These are phyloP conservation scores for Sciurus vulgaris DNA, from an alignment of 2,797 vertebrate species.

Conservation along the genomic window DNA sequence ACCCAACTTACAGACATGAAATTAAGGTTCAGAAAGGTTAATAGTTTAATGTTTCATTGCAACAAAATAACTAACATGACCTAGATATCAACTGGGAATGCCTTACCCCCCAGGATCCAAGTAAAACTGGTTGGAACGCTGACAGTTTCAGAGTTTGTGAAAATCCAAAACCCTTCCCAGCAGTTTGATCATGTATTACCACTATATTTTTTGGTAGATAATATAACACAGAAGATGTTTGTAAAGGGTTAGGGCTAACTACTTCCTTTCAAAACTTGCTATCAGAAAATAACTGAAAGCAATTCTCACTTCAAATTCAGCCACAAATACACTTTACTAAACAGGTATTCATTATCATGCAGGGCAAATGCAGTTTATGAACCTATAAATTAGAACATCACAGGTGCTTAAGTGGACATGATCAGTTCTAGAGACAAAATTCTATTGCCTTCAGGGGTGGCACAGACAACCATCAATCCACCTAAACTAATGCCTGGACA, in stretches of 20 bases:
- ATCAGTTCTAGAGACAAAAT: not conserved
- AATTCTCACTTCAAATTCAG: not conserved
- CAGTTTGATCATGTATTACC: not conserved
- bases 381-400: not conserved
- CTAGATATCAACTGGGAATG: not conserved
- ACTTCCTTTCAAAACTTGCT: not conserved
- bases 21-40: not conserved
- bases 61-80: not conserved
- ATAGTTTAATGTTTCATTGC: not conserved
- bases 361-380: not conserved
- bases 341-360: not conserved
- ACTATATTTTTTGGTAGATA: not conserved
- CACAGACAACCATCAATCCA: not conserved
- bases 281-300: not conserved
- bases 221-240: not conserved
- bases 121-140: not conserved
- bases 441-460: not conserved
- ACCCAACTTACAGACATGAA: not conserved
- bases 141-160: not conserved
- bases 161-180: not conserved
- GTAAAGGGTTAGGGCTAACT: not conserved
- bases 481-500: not conserved
- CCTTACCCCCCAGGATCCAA: not conserved
- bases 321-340: slow-evolving; percentile 14
- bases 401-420: not conserved